Base-by-base conservation (phyloP, 2,113 vertebrate species). In the Chamaea fasciata region DNA sequence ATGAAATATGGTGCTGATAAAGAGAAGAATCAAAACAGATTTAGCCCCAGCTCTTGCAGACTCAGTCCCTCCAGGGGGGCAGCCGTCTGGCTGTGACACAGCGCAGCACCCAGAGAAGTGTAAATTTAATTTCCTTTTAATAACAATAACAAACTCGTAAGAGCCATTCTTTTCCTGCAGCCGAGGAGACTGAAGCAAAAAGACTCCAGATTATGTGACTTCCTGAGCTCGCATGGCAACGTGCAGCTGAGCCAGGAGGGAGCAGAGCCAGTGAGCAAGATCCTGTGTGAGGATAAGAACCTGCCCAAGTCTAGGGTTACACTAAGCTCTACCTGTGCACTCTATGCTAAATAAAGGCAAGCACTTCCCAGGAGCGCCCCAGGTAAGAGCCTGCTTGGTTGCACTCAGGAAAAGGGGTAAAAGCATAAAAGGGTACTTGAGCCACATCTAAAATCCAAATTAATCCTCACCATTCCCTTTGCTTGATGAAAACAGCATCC, bases 71-170 rank as follows among this genome's bases (percentile, higher is more conserved):
- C 88, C 79, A 85, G 60, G 69, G 83, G 37, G 33, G 77, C 46
- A 87, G 77, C 35, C 23, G 41, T 84, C 49, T 95, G 50, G 13
- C 71, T 89, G 70, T 50, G 75, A 83, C 57, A 47, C 62, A 95
- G 83, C 57, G 65, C 86, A 92, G 73, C 87, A 89, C 67, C 89
- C 89, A 67, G 37, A 92, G 49, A 89, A 60, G 70, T 24, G 55
- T 63, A 85, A 94, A 90, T 94, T 87, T 64, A 47, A 90, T 78
- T 92, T 96, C 47, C 83, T 91, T 47, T 77, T 87, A 91, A 81
- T 87, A 95, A 90, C 49, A 85, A 70, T 23, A 92, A 69, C 20
- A 33, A 80, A 80, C 39, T 39, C 21, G 0, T 11, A 31, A 52
- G 50, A 64, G 35, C 37, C 10, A 19, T 90, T 91, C 35, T 84